Conservation (phyloP, 2,797 vertebrate genomes). For the Nannoperca australis region DNA sequence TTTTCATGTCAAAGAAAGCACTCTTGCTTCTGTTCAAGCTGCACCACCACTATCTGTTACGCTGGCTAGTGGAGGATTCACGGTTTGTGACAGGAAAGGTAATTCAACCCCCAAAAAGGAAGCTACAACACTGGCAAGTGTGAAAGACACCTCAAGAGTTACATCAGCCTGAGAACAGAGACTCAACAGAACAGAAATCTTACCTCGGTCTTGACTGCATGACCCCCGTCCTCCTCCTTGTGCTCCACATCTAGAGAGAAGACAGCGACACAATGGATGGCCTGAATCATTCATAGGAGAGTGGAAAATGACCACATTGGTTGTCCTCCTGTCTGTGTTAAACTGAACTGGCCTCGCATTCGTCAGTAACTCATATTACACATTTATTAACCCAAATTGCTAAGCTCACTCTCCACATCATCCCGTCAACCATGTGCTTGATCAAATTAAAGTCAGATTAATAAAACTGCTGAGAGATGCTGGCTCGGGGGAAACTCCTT, state of each 20-base stretch:
- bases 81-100: conserved; percentile 45
- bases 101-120: conserved; percentile 30
- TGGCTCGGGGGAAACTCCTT: conserved; percentile 4
- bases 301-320: conserved; percentile 49
- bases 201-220: conserved; percentile 85
- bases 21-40: conserved; percentile 16
- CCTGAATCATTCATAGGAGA: conserved; percentile 70
- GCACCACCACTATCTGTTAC: not conserved
- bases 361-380: conserved; percentile 47
- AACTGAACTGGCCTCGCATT: conserved; percentile 30
- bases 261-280: conserved; percentile 73
- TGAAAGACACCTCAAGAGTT: conserved; percentile 51
- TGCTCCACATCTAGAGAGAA: conserved; percentile 87
- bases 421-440: conserved; percentile 24
- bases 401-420: conserved; percentile 13
- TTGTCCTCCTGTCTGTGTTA: conserved; percentile 30
- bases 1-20: conserved; percentile 10
- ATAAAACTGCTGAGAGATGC: conserved; percentile 24
- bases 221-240: conserved; percentile 82
- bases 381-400: conserved; percentile 43
- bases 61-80: conserved; percentile 21
- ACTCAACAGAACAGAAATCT: conserved; percentile 63
- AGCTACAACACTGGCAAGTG: conserved; percentile 40
- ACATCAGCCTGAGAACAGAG: conserved; percentile 57
- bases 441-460: conserved; percentile 42